Percentiles rank a stretch among this genome's conserved stretches.
phyloP scores from a whole-genome alignment of 2,797 vertebrate genomes.

The Sarcoramphus papa region DNA sequence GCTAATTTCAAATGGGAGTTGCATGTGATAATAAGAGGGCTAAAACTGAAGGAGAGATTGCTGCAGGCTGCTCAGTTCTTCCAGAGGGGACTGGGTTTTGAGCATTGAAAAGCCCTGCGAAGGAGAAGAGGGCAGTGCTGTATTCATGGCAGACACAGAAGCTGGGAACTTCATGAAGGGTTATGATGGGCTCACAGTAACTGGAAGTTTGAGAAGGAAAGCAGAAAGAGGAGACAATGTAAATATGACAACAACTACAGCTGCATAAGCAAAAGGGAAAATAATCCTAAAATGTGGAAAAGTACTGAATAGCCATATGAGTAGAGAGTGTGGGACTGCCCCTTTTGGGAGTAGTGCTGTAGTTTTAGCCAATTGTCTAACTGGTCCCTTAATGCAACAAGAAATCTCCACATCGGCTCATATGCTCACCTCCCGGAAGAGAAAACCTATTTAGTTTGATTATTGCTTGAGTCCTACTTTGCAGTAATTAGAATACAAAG shows the following conservation, averaged over 20 bases:
- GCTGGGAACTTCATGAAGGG: not conserved
- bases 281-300: not conserved
- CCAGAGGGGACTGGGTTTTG: not conserved
- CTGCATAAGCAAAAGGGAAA: not conserved
- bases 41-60: conserved; percentile 6
- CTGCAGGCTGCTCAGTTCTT: not conserved
- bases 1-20: conserved; percentile 13
- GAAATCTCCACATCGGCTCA: not conserved
- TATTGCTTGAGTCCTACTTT: not conserved
- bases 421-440: not conserved
- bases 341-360: not conserved
- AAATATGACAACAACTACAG: not conserved
- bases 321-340: not conserved
- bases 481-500: conserved; percentile 4
- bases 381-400: not conserved
- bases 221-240: not conserved
- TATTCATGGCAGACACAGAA: not conserved
- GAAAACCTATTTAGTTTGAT: not conserved
- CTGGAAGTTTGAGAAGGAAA: not conserved
- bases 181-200: not conserved
- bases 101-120: not conserved
- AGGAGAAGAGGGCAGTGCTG: not conserved
- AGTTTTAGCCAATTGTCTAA: not conserved
- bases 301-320: not conserved
- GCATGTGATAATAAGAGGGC: not conserved